Conservation (phyloP, 1,140 invertebrate species). For the Bombyx mandarina region DNA sequence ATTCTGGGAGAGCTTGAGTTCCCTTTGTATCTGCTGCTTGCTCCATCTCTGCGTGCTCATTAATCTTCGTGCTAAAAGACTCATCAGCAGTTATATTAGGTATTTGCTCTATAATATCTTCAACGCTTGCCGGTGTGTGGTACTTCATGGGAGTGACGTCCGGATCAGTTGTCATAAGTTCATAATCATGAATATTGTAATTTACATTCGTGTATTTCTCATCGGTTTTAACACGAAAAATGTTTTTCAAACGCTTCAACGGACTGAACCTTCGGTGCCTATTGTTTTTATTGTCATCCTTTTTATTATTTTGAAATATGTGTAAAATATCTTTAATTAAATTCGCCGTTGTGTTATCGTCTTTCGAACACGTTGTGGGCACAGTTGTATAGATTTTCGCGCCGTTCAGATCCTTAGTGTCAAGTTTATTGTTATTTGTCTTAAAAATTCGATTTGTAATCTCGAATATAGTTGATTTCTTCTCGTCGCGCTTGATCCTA, state of each 20-base stretch:
- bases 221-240: conserved; percentile 20
- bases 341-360: no score
- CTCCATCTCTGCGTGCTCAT: background rate
- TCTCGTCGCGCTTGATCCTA: no score
- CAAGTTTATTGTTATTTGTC: no score
- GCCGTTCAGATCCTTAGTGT: no score
- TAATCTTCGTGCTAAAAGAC: no score
- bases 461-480: no score
- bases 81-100: conserved; percentile 26
- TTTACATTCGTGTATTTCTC: conserved; percentile 5
- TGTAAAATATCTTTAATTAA: no score
- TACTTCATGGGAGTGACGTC: conserved; percentile 19
- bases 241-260: conserved; percentile 34
- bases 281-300: background rate
- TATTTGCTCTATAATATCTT: conserved; percentile 27
- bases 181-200: conserved; percentile 25
- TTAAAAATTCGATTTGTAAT: no score
- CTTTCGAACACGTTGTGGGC: no score
- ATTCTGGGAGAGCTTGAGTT: no score
- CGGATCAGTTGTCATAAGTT: conserved; percentile 19
- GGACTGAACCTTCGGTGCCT: conserved; percentile 26
- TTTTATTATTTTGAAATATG: no score
- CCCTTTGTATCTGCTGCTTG: background rate
- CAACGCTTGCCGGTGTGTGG: conserved; percentile 16
- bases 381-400: no score